phyloP scores from a whole-genome alignment of 2,888 invertebrate genomes.

The Sarcophaga caerulescens region DNA sequence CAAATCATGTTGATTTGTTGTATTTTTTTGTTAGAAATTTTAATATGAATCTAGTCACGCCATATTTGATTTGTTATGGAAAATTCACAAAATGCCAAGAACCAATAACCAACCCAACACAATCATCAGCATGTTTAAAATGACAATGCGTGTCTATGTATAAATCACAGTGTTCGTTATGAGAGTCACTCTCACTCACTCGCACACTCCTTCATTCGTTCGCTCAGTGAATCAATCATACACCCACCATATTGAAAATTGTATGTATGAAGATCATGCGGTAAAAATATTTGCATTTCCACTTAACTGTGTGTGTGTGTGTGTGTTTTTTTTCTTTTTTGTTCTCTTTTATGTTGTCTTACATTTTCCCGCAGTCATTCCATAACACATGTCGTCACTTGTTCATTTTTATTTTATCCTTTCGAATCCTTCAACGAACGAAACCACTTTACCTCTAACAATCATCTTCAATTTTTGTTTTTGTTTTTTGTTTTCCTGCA shows the following conservation, averaged over 20 bases:
- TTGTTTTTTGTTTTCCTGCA: background rate
- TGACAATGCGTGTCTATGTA: conserved; percentile 53
- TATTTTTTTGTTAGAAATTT: conserved; percentile 56
- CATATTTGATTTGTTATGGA: conserved; percentile 65
- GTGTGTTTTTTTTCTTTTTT: conserved; percentile 12
- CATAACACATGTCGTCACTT: conserved; percentile 35
- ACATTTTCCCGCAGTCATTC: background rate
- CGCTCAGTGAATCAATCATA: background rate
- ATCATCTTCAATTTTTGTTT: conserved; percentile 4
- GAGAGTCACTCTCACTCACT: background rate
- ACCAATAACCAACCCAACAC: conserved; percentile 16
- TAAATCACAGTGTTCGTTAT: conserved; percentile 41
- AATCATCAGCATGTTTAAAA: conserved; percentile 42
- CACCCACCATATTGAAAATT: background rate
- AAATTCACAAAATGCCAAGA: conserved; percentile 50
- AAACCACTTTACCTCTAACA: conserved; percentile 32
- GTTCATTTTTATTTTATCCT: conserved; percentile 8
- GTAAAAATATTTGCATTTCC: conserved; percentile 52
- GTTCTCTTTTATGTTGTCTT: background rate
- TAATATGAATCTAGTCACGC: conserved; percentile 65
- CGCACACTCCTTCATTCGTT: background rate
- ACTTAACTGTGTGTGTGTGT: conserved; percentile 26
- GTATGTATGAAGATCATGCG: background rate
- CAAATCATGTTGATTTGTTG: conserved; percentile 53
- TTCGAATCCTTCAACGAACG: conserved; percentile 8